Conservation (phyloP, 2,113 vertebrate species). For the Heliornis fulica region DNA sequence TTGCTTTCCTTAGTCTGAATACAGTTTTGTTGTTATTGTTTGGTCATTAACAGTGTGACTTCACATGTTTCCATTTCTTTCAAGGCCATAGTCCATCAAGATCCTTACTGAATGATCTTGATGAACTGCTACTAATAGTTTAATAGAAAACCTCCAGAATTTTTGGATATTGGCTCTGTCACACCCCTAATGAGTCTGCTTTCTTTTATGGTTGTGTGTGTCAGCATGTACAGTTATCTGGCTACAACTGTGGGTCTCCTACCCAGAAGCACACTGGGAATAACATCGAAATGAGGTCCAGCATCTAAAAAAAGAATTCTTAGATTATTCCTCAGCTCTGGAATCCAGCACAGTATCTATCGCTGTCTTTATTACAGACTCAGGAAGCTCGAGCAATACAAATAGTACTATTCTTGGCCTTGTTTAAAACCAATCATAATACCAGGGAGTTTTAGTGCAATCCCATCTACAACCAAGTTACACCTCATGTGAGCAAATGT, state of each 20-base stretch:
- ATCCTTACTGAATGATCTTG: background rate
- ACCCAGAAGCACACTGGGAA: background rate
- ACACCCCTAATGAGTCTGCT: background rate
- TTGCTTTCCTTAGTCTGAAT: background rate
- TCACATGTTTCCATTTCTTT: background rate
- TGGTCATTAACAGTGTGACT: background rate
- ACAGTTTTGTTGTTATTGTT: background rate
- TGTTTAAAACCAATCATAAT: background rate
- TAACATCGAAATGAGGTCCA: background rate
- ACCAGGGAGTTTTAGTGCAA: constrained; percentile 13
- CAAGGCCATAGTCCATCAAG: background rate
- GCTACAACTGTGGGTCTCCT: background rate
- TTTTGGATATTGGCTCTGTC: constrained; percentile 11
- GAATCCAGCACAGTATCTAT: background rate
- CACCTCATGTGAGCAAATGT: background rate
- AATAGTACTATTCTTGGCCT: constrained; percentile 46
- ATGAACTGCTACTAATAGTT: too few species aligned
- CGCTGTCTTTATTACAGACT: constrained; percentile 24
- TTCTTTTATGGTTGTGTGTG: background rate
- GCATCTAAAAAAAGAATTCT: background rate
- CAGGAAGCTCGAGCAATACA: background rate
- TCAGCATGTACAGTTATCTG: background rate
- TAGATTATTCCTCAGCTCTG: constrained; percentile 32
- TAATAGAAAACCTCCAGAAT: constrained; percentile 16
- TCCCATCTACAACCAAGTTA: constrained; percentile 41